A percentile compares a stretch with the other conserved stretches of the same genome.
These are phyloP conservation scores for Arnoldichthys spilopterus DNA, from an alignment of 2,797 vertebrate genomes.

Conservation along the genomic window DNA sequence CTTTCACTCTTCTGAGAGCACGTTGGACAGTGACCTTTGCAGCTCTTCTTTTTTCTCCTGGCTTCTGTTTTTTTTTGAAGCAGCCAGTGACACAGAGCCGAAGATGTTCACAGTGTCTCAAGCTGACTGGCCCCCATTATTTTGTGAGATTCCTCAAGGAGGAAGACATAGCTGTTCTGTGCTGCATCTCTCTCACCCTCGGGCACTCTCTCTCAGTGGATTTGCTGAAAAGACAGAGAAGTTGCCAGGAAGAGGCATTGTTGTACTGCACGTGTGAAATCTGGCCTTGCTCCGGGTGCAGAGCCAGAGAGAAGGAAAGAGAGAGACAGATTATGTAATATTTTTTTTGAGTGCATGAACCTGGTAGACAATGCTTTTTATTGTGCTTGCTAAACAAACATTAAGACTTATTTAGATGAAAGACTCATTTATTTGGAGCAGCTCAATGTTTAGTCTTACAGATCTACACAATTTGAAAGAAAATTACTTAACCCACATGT, in stretches of 20 bases:
- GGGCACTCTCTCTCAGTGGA: conserved; percentile 1
- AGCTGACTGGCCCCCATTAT: conserved; percentile 24
- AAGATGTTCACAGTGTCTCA: conserved; percentile 23
- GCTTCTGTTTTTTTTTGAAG: conserved; percentile 30
- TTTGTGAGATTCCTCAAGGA: conserved; percentile 18
- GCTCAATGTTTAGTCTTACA: conserved; percentile 20
- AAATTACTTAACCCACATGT: too few relatives aligned
- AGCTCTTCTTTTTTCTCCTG: conserved; percentile 8
- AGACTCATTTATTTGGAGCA: conserved; percentile 26
- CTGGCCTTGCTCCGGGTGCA: conserved; percentile 57
- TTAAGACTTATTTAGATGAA: conserved; percentile 46
- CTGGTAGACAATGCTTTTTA: conserved; percentile 43
- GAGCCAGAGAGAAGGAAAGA: neutral
- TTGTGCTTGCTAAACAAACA: conserved; percentile 30
- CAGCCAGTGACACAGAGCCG: conserved; percentile 19
- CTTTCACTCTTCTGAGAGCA: conserved; percentile 26
- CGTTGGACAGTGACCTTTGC: conserved; percentile 42
- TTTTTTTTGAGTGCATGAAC: conserved; percentile 28
- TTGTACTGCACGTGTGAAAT: conserved; percentile 77
- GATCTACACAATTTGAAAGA: too few relatives aligned
- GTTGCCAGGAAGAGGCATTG: conserved; percentile 69
- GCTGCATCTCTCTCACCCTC: neutral
- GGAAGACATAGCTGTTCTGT: conserved; percentile 1
- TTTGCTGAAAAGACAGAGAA: conserved; percentile 60
- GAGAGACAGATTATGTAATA: conserved; percentile 27